Percentiles rank a stretch among this genome's conserved stretches.
Evolutionary conservation across 2,797 vertebrate genomes (phyloP).

Genomic region (Naso thynnoides): DNA sequence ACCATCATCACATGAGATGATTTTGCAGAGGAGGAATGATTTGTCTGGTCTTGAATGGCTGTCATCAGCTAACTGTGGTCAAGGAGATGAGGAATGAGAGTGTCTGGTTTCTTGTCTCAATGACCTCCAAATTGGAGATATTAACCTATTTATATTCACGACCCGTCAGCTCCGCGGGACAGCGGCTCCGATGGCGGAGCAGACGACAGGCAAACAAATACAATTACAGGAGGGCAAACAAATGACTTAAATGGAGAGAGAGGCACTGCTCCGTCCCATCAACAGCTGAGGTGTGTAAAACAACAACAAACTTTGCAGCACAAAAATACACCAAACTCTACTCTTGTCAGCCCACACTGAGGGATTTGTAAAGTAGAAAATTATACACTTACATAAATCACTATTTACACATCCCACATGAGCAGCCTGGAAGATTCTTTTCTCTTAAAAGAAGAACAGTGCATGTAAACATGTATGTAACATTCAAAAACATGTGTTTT

Average conservation of each 20-base stretch:
- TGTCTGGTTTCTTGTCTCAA: constrained; percentile 48
- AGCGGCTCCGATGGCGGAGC: constrained; percentile 40
- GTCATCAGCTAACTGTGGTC: constrained; percentile 55
- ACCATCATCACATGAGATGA: constrained; percentile 56
- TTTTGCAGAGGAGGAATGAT: constrained; percentile 57
- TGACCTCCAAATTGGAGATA: constrained; percentile 74
- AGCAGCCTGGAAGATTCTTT: neutral
- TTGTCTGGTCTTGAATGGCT: constrained; percentile 60
- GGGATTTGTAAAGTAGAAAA: constrained; percentile 21
- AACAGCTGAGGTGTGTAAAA: constrained; percentile 29
- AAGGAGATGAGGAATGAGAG: constrained; percentile 53
- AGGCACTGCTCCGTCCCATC: constrained; percentile 38
- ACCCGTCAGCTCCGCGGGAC: constrained; percentile 58
- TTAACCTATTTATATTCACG: constrained; percentile 72
- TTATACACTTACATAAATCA: neutral
- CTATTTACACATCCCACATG: constrained; percentile 12
- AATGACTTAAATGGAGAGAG: constrained; percentile 37
- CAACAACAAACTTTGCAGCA: constrained; percentile 21
- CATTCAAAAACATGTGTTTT: constrained; percentile 64
- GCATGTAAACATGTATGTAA: constrained; percentile 54
- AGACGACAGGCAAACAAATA: constrained; percentile 68
- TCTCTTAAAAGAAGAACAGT: constrained; percentile 26
- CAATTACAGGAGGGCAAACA: constrained; percentile 40
- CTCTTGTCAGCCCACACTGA: constrained; percentile 15
- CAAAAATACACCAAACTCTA: constrained; percentile 15